Evolutionary conservation across 2,888 invertebrate species (phyloP).

Genomic region (Dioctria linearis): DNA sequence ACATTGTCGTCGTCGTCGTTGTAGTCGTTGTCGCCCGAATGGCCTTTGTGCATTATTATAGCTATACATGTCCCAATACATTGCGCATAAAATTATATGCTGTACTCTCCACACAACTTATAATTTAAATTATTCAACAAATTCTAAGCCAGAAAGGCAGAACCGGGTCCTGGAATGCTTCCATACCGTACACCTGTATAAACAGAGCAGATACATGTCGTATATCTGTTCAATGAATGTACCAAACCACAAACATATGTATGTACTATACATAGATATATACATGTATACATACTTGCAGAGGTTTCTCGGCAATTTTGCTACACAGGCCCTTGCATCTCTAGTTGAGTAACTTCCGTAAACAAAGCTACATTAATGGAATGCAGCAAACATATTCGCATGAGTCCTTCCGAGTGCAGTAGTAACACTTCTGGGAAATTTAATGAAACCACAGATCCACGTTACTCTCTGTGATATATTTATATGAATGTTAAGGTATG

Average conservation of each 20-base stretch:
- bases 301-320: constrained; percentile 12
- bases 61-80: constrained; percentile 1
- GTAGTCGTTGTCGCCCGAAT: constrained; percentile 3
- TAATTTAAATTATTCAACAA: constrained; percentile 48
- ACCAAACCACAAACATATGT: too few relatives aligned
- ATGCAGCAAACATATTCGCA: constrained; percentile 51
- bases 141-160: constrained; percentile 26
- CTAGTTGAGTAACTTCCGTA: constrained; percentile 51
- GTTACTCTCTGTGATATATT: not conserved
- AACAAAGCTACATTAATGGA: constrained; percentile 52
- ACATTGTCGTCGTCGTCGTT: too few relatives aligned
- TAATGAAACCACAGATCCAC: constrained; percentile 48
- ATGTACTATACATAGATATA: too few relatives aligned
- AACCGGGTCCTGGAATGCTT: not conserved
- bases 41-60: constrained; percentile 26
- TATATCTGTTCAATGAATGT: too few relatives aligned
- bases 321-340: constrained; percentile 18
- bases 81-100: constrained; percentile 7
- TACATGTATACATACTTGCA: not conserved
- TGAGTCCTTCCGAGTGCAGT: not conserved
- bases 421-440: constrained; percentile 27
- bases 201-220: constrained; percentile 22
- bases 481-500: not conserved
- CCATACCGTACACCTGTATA: constrained; percentile 18
- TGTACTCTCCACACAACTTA: constrained; percentile 18